These are phyloP conservation scores for Brachyrhaphis roseni DNA, from an alignment of 2,797 vertebrate genomes.

Conservation along the genomic window DNA sequence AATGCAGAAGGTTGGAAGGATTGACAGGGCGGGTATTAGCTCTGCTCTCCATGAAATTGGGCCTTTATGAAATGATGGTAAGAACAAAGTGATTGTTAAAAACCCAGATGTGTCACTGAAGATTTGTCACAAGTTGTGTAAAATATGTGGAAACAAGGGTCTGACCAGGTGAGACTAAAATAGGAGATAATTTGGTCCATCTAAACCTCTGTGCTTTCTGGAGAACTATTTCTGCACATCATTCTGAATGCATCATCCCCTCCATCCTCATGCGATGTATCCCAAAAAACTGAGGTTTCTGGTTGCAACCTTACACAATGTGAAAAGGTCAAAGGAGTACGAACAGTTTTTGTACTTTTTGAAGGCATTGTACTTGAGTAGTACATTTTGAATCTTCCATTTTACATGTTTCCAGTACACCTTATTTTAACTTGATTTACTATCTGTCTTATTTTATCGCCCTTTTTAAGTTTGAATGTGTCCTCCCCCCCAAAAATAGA, in stretches of 20 bases:
- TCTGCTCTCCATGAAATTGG: background rate
- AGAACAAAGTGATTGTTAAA: background rate
- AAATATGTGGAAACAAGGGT: background rate
- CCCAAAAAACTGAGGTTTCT: background rate
- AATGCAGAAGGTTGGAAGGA: background rate
- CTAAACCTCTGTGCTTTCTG: background rate
- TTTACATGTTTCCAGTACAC: background rate
- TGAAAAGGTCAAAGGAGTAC: background rate
- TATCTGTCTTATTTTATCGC: background rate
- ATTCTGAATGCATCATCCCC: background rate
- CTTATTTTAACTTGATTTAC: background rate
- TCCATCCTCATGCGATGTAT: background rate
- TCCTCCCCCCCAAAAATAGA: too few species aligned
- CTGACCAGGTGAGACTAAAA: background rate
- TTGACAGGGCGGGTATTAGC: background rate
- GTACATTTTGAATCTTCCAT: background rate
- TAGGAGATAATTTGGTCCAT: background rate
- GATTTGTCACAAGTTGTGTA: background rate
- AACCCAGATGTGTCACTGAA: background rate
- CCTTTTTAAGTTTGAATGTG: slow-evolving; percentile 7
- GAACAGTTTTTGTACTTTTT: background rate
- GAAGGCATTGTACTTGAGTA: background rate
- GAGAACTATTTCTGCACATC: background rate
- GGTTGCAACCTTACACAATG: background rate
- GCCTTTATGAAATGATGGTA: background rate